Base-by-base conservation (phyloP, 1,140 invertebrate genomes). In the Whitmania pigra region DNA sequence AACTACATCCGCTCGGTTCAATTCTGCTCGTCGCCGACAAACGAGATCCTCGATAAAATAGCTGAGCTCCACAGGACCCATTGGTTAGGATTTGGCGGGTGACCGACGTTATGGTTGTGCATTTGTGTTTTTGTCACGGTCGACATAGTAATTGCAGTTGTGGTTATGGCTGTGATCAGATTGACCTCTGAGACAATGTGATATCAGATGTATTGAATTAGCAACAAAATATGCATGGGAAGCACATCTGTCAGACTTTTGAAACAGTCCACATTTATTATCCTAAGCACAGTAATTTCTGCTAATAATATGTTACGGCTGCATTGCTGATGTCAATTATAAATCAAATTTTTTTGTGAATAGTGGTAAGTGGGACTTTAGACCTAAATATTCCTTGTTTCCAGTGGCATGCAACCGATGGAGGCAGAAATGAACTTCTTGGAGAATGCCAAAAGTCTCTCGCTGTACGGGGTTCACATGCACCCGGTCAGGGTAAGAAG, bases 401-500 rank as follows among this genome's bases (percentile, higher is more conserved):
- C 70, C 80, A 92, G 90, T 80, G 94, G 94, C 63, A 92, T 95
- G 84, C 93, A 91, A 31, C 94, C 94, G 43, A 92, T 93, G 3
- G 93, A 96, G 83, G 93, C 94, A 15, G 95, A 97, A 81, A 81
- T 97, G 49, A 91, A 96, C 80, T 98, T 94, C 82, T 84, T 98
- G 77, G 94, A 98, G 82, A 97, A 97, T 84, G 93, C 94, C 11
- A 96, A 96, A 82, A 97, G 97, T 82, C 84, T 98, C 78, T 93
- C 94, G 5, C 94, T 97, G 92, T 98, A 97, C 79, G 94, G 94
- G 13, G 92, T 97, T 17, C 93, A 97, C 83, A 84, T 97, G 72
- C 94, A 97, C 83, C 89, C 91, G 53, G 94, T 93, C 25, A 94
- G 93, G 85, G 81, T 82, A 76, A 75, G 40, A 11, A 31, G 43